Evolutionary conservation across 1,140 invertebrate genomes (phyloP).

Genomic region (Eurytemora carolleeae): DNA sequence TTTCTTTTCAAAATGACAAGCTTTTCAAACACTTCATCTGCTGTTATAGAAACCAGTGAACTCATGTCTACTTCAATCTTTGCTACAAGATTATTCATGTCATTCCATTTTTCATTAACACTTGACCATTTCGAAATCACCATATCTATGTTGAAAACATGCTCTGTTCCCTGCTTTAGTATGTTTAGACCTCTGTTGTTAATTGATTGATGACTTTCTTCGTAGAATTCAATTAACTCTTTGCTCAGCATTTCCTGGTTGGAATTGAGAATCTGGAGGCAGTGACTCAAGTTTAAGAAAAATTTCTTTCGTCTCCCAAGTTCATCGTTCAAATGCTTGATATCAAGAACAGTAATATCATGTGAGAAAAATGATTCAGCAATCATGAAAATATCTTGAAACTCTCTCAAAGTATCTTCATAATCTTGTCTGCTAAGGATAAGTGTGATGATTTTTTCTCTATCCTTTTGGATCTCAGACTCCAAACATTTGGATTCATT

Average conservation of each 20-base stretch:
- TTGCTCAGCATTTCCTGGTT: not conserved
- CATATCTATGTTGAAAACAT: not conserved
- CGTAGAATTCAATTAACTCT: not conserved
- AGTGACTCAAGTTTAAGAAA: not conserved
- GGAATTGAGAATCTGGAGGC: not conserved
- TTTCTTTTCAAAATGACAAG: not conserved
- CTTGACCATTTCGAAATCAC: not conserved
- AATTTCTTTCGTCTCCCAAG: not conserved
- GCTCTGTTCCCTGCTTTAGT: not conserved
- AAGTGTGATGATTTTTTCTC: not conserved
- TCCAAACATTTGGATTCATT: not conserved
- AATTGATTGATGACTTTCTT: not conserved
- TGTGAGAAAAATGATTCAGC: not conserved
- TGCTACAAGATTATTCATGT: not conserved
- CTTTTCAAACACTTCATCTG: not conserved
- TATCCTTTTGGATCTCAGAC: not conserved
- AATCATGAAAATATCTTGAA: not conserved
- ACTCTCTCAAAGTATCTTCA: not conserved
- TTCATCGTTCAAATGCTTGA: not conserved
- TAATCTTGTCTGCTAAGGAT: not conserved
- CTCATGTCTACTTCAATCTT: not conserved
- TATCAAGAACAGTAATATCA: not conserved
- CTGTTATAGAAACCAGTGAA: not conserved
- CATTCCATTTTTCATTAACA: not conserved
- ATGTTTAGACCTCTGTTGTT: not conserved